These are phyloP conservation scores for Drosophila nebulosa DNA, from an alignment of 1,140 invertebrate species.

Conservation along the genomic window DNA sequence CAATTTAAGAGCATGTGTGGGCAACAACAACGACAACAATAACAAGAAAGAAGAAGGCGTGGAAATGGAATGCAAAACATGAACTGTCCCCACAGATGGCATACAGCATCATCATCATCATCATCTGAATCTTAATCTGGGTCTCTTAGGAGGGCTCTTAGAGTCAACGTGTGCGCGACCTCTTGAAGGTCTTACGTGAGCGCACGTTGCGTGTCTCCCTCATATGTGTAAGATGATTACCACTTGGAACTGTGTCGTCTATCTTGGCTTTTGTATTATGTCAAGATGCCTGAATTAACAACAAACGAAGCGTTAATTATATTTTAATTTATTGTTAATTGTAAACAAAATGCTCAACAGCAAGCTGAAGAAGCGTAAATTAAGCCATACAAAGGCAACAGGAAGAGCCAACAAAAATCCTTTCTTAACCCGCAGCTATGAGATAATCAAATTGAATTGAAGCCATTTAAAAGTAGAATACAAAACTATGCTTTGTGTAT, in stretches of 20 bases:
- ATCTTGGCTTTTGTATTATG: constrained; percentile 38
- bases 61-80: constrained; percentile 50
- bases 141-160: neutral
- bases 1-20: constrained; percentile 55
- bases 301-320: constrained; percentile 64
- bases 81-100: constrained; percentile 21
- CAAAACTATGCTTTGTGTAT: too few species aligned
- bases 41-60: constrained; percentile 41
- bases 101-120: constrained; percentile 28
- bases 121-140: constrained; percentile 8
- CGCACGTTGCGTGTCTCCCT: constrained; percentile 43
- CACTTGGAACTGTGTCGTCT: constrained; percentile 24
- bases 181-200: constrained; percentile 73
- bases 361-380: neutral
- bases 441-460: too few species aligned
- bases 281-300: constrained; percentile 13
- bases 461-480: too few species aligned
- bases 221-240: neutral
- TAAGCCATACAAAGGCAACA: constrained; percentile 12
- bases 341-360: constrained; percentile 44
- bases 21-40: constrained; percentile 12
- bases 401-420: constrained; percentile 11
- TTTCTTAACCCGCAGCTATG: too few species aligned
- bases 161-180: constrained; percentile 41
- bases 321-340: constrained; percentile 70